phyloP scores from a whole-genome alignment of 2,113 vertebrate genomes.

The Gnathonemus longibarbis region DNA sequence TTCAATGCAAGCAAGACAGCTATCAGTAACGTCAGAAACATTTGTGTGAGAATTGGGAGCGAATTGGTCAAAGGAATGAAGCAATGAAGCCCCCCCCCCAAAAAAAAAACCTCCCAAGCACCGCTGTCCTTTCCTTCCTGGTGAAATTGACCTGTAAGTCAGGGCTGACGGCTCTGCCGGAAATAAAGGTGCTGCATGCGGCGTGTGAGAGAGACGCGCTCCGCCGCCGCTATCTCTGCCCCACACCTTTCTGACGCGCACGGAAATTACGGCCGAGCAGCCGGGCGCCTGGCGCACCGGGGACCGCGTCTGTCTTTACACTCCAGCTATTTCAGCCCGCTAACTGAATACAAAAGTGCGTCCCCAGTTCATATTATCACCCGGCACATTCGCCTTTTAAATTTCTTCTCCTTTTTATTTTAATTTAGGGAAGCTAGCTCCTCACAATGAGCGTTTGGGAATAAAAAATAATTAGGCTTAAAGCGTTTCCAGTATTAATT shows the following conservation, averaged over 20 bases:
- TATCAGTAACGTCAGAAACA: neutral
- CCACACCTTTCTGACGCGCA: conserved; percentile 52
- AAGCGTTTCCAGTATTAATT: neutral
- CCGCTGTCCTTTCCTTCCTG: neutral
- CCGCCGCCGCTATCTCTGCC: conserved; percentile 54
- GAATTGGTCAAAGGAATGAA: neutral
- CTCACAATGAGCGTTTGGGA: neutral
- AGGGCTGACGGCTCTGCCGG: conserved; percentile 27
- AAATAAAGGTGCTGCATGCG: conserved; percentile 34
- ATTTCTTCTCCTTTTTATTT: neutral
- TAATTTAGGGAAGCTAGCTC: neutral
- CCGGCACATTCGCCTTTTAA: neutral
- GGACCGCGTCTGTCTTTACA: conserved; percentile 11
- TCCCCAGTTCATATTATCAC: neutral
- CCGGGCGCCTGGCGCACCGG: conserved; percentile 13
- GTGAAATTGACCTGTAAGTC: neutral
- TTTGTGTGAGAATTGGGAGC: neutral
- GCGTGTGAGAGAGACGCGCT: conserved; percentile 39
- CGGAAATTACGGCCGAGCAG: no score
- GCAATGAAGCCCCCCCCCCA: neutral
- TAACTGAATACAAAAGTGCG: neutral
- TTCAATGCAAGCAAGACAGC: neutral
- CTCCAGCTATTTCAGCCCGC: neutral
- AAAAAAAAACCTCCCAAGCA: neutral
- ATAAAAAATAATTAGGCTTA: neutral